Base-by-base conservation (phyloP, 2,888 invertebrate genomes). In the Eremobia ochroleuca region DNA sequence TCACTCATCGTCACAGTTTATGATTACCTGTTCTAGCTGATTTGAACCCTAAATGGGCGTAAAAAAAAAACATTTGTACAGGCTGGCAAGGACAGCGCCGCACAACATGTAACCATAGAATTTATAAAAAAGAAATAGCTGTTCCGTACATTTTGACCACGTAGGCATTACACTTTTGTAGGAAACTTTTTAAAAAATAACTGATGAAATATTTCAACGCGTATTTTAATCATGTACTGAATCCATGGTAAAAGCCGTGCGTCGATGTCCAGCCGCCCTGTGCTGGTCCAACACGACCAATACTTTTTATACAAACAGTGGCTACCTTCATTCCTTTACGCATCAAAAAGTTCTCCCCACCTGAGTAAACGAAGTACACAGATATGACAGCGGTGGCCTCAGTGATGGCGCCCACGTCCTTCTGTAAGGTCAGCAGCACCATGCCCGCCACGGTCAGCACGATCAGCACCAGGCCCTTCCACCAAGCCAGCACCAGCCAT, bases 361-460 rank as follows among this genome's bases (percentile, higher is more conserved):
- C 79, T 31, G 94, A 92, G 77, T 92, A 93, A 5, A 93, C 76
- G 58, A 94, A 94, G 87, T 95, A 96, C 0, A 89, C 86, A 0
- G 94, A 92, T 31, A 93, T 92, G 80, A 95, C 92, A n/a, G 91
- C 87, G 86, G 91, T 94, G 87, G 92, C 90, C 76, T 93, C 92
- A 0, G 89, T 86, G 21, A 90, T 88, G 43, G 86, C 87, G 67
- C 91, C 90, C 21, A 87, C 61, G 46, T 87, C 80, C 18, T 80
- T 79, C 62, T 86, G 86, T 76, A 91, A 87, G 52, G 89, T 85
- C 46, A 95, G 89, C 75, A 94, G 86, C 76, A 92, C 89, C 34
- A 91, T 86, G 37, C 94, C 96, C 4, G 91, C 88, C 71, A 93
- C 83, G 0, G 93, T 88, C 28, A 94, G 85, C n/a, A 86, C 80